phyloP scores from a whole-genome alignment of 1,140 invertebrate genomes.

The Neuroterus valhalla region DNA sequence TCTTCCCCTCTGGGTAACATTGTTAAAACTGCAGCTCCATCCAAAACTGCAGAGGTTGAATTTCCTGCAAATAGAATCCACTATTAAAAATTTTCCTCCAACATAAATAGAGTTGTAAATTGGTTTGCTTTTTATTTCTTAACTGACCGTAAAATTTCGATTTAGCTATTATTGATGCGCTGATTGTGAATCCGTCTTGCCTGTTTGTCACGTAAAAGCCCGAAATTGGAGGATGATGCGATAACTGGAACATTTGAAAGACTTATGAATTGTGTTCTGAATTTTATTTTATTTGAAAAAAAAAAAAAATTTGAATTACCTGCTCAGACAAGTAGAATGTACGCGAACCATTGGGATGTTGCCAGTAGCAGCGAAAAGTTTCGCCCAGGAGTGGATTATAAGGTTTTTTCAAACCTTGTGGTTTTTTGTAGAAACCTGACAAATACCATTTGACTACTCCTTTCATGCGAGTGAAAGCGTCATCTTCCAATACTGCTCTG shows the following conservation, averaged over 20 bases:
- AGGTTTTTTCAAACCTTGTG: slow-evolving; percentile 95
- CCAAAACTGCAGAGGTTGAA: slow-evolving; percentile 94
- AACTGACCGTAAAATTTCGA: slow-evolving; percentile 93
- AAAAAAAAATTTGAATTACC: slow-evolving; percentile 71
- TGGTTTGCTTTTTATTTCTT: slow-evolving; percentile 3
- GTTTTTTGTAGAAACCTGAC: slow-evolving; percentile 91
- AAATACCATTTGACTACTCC: slow-evolving; percentile 93
- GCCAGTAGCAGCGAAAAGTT: slow-evolving; percentile 93
- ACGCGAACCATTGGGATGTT: slow-evolving; percentile 87
- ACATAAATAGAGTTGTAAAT: background rate
- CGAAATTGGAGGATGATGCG: slow-evolving; percentile 96
- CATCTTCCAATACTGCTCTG: slow-evolving; percentile 90
- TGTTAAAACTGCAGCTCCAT: slow-evolving; percentile 89
- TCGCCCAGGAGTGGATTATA: slow-evolving; percentile 96
- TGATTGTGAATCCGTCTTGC: slow-evolving; percentile 94
- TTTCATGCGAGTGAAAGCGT: slow-evolving; percentile 94
- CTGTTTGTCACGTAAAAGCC: slow-evolving; percentile 96
- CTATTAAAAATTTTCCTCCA: background rate
- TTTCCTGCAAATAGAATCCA: slow-evolving; percentile 77
- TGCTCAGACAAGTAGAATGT: slow-evolving; percentile 97
- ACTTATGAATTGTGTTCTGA: slow-evolving; percentile 14
- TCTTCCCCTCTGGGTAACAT: slow-evolving; percentile 92
- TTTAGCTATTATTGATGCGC: slow-evolving; percentile 92
- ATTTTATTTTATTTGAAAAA: background rate
- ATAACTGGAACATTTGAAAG: slow-evolving; percentile 79